Percentiles rank a stretch among this genome's conserved stretches.
Conservation (phyloP, 2,888 invertebrate species). For the Machimus atricapillus region DNA sequence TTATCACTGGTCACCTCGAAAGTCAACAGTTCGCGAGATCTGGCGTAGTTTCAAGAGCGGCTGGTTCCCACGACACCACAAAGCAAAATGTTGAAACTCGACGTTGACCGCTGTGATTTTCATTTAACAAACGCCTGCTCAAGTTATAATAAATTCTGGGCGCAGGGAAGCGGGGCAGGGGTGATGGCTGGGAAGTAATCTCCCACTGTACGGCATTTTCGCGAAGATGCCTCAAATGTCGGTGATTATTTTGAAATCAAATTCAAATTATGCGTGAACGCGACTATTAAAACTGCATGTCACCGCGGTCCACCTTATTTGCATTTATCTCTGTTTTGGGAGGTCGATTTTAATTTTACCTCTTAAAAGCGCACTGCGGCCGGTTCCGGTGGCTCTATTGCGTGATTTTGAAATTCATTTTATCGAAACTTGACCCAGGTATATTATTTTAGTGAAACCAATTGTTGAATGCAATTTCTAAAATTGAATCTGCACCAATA, state of each 20-base stretch:
- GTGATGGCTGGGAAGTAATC: not conserved
- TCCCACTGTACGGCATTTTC: not conserved
- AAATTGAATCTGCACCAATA: not conserved
- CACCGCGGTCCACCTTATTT: not conserved
- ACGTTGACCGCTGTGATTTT: conserved; percentile 13
- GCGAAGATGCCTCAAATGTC: not conserved
- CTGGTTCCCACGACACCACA: conserved; percentile 1
- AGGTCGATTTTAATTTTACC: not conserved
- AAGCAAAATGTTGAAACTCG: not conserved
- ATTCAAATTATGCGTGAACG: not conserved
- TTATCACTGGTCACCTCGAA: not conserved
- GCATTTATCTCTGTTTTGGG: not conserved
- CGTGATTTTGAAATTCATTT: not conserved
- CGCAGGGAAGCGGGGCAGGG: not conserved
- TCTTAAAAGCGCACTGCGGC: not conserved
- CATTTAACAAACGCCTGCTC: conserved; percentile 14
- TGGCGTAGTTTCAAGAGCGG: not conserved
- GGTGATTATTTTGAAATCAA: conserved; percentile 5
- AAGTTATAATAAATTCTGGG: not conserved
- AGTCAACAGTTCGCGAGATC: not conserved
- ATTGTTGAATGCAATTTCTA: not conserved
- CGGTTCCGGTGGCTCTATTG: not conserved
- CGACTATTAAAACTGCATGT: not conserved
- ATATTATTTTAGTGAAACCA: not conserved
- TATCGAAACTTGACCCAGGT: not conserved